These are phyloP conservation scores for Sardinella longiceps DNA, from an alignment of 2,797 vertebrate genomes.

Conservation along the genomic window DNA sequence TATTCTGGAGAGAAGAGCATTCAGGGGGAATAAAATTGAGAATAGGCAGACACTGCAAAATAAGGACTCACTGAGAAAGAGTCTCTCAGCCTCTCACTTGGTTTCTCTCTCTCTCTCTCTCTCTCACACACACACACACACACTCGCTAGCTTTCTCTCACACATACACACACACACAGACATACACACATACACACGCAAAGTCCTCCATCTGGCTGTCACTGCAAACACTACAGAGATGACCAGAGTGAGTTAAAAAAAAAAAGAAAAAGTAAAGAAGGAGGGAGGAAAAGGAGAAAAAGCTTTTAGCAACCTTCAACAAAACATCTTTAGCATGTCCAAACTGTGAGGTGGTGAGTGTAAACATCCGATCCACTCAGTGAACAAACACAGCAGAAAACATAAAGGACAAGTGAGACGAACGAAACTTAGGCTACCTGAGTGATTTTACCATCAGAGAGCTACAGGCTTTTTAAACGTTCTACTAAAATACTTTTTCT, in stretches of 20 bases:
- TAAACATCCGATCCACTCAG: not conserved
- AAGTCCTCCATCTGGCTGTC: not conserved
- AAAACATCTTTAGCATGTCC: slow-evolving; percentile 17
- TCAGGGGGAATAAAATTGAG: slow-evolving; percentile 73
- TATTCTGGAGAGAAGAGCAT: slow-evolving; percentile 72
- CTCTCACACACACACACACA: not conserved
- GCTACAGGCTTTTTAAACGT: not conserved
- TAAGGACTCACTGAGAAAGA: slow-evolving; percentile 65
- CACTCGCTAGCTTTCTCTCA: not conserved
- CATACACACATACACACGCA: not conserved
- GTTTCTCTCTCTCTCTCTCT: not conserved
- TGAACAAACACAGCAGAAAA: not conserved
- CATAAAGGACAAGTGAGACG: not conserved
- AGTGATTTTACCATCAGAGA: not conserved
- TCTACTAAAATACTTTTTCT: not conserved
- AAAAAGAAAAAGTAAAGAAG: not conserved
- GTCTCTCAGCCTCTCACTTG: too few relatives aligned
- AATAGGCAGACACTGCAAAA: slow-evolving; percentile 72
- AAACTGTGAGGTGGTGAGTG: not conserved
- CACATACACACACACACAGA: not conserved
- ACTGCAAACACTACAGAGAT: not conserved
- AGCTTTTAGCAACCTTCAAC: slow-evolving; percentile 16
- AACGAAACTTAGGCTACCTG: not conserved
- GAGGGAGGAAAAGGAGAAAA: not conserved
- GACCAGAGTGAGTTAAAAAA: not conserved